A percentile compares a stretch with the other conserved stretches of the same genome.
These are phyloP conservation scores for Bombus huntii DNA, from an alignment of 1,140 invertebrate genomes.

Conservation along the genomic window DNA sequence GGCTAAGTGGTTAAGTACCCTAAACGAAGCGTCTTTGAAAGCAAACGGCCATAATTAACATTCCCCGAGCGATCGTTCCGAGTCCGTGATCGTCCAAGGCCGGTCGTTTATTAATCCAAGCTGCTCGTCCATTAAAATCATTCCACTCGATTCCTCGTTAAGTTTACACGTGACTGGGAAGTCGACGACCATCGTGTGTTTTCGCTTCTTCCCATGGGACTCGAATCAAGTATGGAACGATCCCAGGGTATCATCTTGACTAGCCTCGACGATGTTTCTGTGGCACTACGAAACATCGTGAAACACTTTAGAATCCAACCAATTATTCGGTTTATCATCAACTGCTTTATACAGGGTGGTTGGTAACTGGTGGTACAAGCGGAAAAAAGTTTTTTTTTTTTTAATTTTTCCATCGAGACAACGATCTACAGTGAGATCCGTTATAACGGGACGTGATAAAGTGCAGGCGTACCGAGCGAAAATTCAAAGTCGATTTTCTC, in stretches of 20 bases:
- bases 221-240: neutral
- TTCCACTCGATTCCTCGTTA: slow-evolving; percentile 17
- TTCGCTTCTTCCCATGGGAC: neutral
- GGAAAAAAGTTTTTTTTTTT: too few species aligned
- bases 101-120: slow-evolving; percentile 17
- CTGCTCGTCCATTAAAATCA: slow-evolving; percentile 13
- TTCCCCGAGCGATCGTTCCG: neutral
- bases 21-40: neutral
- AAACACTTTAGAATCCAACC: too few species aligned
- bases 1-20: neutral
- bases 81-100: neutral
- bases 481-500: too few species aligned
- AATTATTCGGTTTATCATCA: too few species aligned
- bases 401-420: too few species aligned
- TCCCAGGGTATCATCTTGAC: too few species aligned
- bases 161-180: slow-evolving; percentile 17
- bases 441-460: too few species aligned
- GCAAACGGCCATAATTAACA: slow-evolving; percentile 2
- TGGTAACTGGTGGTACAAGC: too few species aligned
- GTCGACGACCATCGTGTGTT: neutral
- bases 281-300: neutral
- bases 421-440: too few species aligned
- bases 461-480: too few species aligned
- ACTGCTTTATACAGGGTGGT: too few species aligned
- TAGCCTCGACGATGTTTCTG: neutral